Percentiles rank a stretch among this genome's conserved stretches.
Evolutionary conservation across 2,113 vertebrate species (phyloP).

Genomic region (Raja brachyura): DNA sequence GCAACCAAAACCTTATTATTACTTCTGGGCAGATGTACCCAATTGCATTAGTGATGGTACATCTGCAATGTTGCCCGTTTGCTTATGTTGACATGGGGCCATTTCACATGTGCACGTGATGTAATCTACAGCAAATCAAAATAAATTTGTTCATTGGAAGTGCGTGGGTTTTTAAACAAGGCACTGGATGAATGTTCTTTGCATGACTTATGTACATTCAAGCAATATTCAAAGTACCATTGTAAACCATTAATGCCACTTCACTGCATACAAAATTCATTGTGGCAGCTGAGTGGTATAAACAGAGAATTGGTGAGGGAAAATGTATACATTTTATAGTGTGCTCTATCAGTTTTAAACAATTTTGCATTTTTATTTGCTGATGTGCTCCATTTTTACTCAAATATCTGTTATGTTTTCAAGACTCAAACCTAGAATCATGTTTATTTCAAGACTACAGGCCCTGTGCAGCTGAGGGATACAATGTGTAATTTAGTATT

Average conservation of each 20-base stretch:
- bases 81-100: neutral
- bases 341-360: no score
- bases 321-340: neutral
- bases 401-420: no score
- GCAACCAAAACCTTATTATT: neutral
- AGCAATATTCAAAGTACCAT: neutral
- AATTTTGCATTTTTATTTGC: no score
- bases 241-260: neutral
- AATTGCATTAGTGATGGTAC: slow-evolving; percentile 2
- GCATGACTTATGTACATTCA: neutral
- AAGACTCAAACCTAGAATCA: no score
- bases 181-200: neutral
- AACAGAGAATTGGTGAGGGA: neutral
- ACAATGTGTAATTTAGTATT: no score
- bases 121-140: neutral
- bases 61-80: neutral
- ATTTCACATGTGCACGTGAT: neutral
- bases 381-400: no score
- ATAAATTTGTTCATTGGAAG: neutral
- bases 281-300: neutral
- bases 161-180: neutral
- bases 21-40: neutral
- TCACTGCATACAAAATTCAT: neutral
- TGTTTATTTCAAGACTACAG: no score
- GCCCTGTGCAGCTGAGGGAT: no score